Base-by-base conservation (phyloP, 1,140 invertebrate genomes). In the Microplitis mediator region DNA sequence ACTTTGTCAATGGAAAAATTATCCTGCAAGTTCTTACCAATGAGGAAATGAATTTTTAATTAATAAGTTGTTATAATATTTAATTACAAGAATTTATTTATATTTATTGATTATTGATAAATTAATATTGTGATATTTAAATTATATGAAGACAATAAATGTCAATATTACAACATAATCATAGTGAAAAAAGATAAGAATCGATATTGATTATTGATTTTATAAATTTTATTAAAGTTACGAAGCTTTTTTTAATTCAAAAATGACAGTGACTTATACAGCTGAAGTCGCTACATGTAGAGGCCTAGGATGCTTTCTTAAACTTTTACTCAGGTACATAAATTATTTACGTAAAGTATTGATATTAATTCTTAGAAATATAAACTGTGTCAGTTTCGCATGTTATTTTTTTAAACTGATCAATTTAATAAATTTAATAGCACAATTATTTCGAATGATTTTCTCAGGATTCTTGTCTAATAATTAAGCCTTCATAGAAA, bases 231-330 rank as follows among this genome's bases (percentile, higher is more conserved):
- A 32, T 45, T 16, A 58, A 5, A 58, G 35, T 23, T 4, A 4
- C 5, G 5, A 8, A 45, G 39, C 39, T 45, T 45, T 45, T 9
- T 0, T 9, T 5, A 9, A 11, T 45, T 51, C 13, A 69, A 86
- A 86, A 83, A 96, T 96, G 95, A 96, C 95, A 74, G 93, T 97
- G 16, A 93, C 93, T 0, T 97, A 97, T 76, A 96, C 94, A 61
- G 93, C 91, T 23, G 93, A 96, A 89, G 95, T 97, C 74, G 95
- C 95, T 64, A 95, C 95, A 71, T 95, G 93, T 81, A 89, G 91
- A 70, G 93, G 94, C 65, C 93, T 96, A 82, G 94, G 94, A 72
- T 95, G 93, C 80, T 94, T 95, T 84, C 88, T 94, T 74, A 95
- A 95, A 88, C 89, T 96, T 80, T 87, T 96, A 9, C 87, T 93